Evolutionary conservation across 1,140 invertebrate species (phyloP), one percentile per base, ranked within the genome.

Genomic region (Phortica variegata): DNA sequence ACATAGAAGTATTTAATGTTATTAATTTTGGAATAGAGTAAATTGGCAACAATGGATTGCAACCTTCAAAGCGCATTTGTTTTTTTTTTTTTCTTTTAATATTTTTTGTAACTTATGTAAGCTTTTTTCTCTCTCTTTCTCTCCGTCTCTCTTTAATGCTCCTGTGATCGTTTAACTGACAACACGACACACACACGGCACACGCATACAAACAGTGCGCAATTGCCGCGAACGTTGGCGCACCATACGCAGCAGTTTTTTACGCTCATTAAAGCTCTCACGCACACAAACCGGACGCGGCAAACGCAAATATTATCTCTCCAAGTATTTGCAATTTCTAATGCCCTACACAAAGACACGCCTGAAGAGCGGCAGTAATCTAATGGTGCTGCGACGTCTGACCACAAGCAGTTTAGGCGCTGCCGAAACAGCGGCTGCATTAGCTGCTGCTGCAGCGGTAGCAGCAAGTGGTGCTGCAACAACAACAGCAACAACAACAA

Each of bases 301-400:
- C 16, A 73, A 73, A 47, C 65, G 70, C 31, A 73, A 73, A 43
- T 73, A 73, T 49, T 73, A 73, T 38, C 43, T 73, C 15, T 73
- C 65, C 21, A 73, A 73, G 37, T 73, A 73, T 43, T 43, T 73
- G 44, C 70, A 73, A 44, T 73, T 73, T 46, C 52, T 73, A 1
- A 65, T 73, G 44, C 70, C 70, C 21, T 73, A 68, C 44, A 73
- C 70, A 40, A 73, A 73, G 42, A 66, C 62, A 10, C 54, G 70
- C 2, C 52, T 39, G 3, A 52, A 52, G 32, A 46, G 39, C 9
- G 33, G 10, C 32, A 45, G 19, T 16, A 23, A 26, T 26, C 10
- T 26, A 26, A 26, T 26, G 23, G 23, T 26, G 10, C 10, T 26
- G 10, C 23, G 23, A 6, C 23, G 23, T 10, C 56, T 23, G 54